Conservation (phyloP, 1,140 invertebrate species). For the Leptinotarsa texana region DNA sequence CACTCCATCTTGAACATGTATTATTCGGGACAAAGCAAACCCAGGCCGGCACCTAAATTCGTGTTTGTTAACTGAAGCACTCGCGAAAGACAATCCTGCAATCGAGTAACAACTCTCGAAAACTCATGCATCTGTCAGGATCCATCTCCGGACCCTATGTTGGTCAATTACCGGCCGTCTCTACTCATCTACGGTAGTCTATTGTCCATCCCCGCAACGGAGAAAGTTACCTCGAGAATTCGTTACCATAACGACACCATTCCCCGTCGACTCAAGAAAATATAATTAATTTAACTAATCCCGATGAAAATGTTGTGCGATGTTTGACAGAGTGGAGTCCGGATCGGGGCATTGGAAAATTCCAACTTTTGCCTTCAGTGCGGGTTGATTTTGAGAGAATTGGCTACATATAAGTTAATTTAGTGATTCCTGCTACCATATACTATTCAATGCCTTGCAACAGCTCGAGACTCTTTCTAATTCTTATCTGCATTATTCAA, state of each 20-base stretch:
- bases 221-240: background rate
- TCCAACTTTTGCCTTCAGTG: too few species aligned
- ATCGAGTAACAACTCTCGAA: constrained; percentile 15
- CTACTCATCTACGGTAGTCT: constrained; percentile 10
- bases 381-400: too few species aligned
- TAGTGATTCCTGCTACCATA: too few species aligned
- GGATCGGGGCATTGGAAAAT: too few species aligned
- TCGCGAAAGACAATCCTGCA: constrained; percentile 6
- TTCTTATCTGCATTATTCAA: too few species aligned
- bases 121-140: background rate
- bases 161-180: constrained; percentile 26
- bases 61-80: constrained; percentile 7
- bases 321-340: background rate
- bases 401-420: too few species aligned
- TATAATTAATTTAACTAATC: constrained; percentile 26
- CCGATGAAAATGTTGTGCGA: background rate
- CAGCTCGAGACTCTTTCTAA: too few species aligned
- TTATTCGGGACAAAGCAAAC: background rate
- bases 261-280: constrained; percentile 17
- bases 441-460: too few species aligned
- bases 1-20: background rate
- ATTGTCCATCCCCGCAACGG: background rate
- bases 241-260: constrained; percentile 21
- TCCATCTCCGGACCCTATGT: constrained; percentile 9
- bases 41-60: background rate